Evolutionary conservation across 2,797 vertebrate species (phyloP).

Genomic region (Aeoliscus strigatus): DNA sequence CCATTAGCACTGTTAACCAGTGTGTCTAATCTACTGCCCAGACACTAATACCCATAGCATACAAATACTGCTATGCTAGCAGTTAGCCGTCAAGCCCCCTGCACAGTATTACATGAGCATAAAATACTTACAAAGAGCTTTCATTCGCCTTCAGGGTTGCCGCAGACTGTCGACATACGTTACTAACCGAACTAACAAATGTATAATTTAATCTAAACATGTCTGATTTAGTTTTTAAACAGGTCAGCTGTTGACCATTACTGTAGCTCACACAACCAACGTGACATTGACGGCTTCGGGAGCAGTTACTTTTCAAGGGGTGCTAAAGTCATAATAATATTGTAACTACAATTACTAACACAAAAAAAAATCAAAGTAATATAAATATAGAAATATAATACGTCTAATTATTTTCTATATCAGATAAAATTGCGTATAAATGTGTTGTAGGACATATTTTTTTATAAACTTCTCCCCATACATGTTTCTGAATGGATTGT

Average conservation of each 20-base stretch:
- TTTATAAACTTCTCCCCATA: rapidly evolving
- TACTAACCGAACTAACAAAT: slow-evolving; percentile 36
- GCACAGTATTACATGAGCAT: too few relatives aligned
- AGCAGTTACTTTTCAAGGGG: background rate
- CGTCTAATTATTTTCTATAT: rapidly evolving
- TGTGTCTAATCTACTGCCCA: too few relatives aligned
- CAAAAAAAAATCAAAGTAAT: rapidly evolving
- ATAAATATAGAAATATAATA: rapidly evolving
- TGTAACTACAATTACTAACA: background rate
- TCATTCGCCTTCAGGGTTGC: slow-evolving; percentile 17
- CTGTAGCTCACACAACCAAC: slow-evolving; percentile 15
- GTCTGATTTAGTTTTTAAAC: background rate
- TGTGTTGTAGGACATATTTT: background rate
- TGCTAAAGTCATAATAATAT: rapidly evolving
- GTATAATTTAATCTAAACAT: slow-evolving; percentile 55
- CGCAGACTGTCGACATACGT: slow-evolving; percentile 37
- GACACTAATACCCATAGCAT: too few relatives aligned
- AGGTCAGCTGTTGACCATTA: too few relatives aligned
- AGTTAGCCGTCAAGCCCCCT: background rate
- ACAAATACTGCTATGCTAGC: too few relatives aligned
- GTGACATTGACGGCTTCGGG: slow-evolving; percentile 63
- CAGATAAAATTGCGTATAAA: rapidly evolving
- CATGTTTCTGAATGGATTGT: slow-evolving; percentile 19
- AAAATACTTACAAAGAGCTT: slow-evolving; percentile 54
- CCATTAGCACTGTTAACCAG: too few relatives aligned